phyloP scores from a whole-genome alignment of 1,140 invertebrate genomes.

The Drosophila nasuta region DNA sequence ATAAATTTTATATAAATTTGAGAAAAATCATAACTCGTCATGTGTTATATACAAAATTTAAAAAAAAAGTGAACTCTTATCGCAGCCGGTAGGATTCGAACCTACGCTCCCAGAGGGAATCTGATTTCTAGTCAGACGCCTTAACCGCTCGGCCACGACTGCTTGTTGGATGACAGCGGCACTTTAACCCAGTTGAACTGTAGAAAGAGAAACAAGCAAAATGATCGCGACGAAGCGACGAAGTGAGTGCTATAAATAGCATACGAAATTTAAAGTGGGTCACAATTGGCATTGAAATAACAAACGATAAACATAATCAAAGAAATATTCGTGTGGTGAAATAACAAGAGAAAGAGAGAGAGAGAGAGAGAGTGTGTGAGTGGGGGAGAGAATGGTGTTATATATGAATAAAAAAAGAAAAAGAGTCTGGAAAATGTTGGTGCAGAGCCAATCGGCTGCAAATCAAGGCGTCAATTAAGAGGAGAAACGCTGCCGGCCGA shows the following conservation, averaged over 20 bases:
- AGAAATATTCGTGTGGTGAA: neutral
- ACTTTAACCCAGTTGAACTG: slow-evolving; percentile 9
- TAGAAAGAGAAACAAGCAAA: neutral
- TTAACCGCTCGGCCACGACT: slow-evolving; percentile 91
- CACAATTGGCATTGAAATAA: slow-evolving; percentile 9
- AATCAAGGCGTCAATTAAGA: slow-evolving; percentile 57
- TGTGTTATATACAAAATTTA: too few relatives aligned
- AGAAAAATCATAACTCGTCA: too few relatives aligned
- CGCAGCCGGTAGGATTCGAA: slow-evolving; percentile 94
- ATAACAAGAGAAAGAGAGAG: neutral
- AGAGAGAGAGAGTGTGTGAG: neutral
- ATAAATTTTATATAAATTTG: too few relatives aligned
- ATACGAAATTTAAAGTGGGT: slow-evolving; percentile 21
- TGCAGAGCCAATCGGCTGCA: slow-evolving; percentile 41
- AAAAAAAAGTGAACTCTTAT: neutral
- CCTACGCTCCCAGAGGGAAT: slow-evolving; percentile 93
- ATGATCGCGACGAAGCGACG: neutral
- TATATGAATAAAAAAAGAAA: neutral
- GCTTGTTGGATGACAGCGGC: neutral
- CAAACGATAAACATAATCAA: slow-evolving; percentile 20
- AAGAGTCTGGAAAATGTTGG: slow-evolving; percentile 20
- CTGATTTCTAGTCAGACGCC: slow-evolving; percentile 94
- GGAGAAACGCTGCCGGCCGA: slow-evolving; percentile 37
- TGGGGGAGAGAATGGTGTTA: neutral
- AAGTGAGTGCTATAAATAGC: neutral